Conservation (phyloP, 2,888 invertebrate genomes). For the Diogma glabrata region DNA sequence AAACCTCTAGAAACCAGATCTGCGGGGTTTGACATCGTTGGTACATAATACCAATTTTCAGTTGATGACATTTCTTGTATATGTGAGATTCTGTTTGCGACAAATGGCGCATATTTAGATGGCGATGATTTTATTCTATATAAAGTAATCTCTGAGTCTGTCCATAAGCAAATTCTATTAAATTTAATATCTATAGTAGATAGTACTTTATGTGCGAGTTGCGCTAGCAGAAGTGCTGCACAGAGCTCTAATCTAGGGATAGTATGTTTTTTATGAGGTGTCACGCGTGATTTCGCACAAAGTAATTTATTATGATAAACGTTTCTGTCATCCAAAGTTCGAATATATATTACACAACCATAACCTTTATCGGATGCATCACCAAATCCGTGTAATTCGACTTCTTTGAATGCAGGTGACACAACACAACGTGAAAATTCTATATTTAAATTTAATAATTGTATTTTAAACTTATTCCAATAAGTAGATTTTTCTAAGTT, state of each 20-base stretch:
- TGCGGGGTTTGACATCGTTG: neutral
- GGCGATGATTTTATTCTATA: neutral
- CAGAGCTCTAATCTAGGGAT: neutral
- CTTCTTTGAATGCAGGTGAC: neutral
- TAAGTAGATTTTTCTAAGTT: neutral
- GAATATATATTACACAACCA: no score
- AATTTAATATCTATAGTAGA: neutral
- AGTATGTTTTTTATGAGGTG: neutral
- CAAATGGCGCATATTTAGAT: neutral
- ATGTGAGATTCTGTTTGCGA: neutral
- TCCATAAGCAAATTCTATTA: neutral
- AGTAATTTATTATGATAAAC: no score
- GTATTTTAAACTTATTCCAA: neutral
- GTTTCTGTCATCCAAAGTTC: no score
- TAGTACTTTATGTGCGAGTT: neutral
- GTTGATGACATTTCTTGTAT: neutral
- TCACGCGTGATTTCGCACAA: neutral
- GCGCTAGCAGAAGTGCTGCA: neutral
- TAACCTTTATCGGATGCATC: no score
- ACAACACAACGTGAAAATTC: neutral
- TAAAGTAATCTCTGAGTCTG: neutral
- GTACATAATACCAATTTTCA: neutral
- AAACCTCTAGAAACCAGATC: neutral
- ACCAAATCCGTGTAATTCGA: neutral
- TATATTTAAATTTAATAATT: neutral